Percentiles rank a stretch among this genome's conserved stretches.
These are phyloP conservation scores for Mythimna ferrago DNA, from an alignment of 2,888 invertebrate species.

Conservation along the genomic window DNA sequence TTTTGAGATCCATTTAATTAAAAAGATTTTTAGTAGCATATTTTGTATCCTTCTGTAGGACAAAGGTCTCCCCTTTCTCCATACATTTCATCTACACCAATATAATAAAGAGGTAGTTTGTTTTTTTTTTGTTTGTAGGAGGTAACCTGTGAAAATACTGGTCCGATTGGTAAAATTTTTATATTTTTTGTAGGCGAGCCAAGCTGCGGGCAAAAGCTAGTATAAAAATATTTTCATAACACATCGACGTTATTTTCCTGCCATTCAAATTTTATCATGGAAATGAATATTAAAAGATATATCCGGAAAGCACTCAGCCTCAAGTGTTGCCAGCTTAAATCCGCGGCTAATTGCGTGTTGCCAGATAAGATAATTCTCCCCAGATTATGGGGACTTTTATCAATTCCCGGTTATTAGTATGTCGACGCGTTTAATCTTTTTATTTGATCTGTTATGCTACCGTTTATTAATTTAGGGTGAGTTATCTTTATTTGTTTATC, in stretches of 20 bases:
- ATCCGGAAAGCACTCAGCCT: conserved; percentile 64
- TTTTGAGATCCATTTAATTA: too few relatives aligned
- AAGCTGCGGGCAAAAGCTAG: background rate
- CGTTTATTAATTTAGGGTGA: conserved; percentile 80
- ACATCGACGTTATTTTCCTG: background rate
- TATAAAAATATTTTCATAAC: background rate
- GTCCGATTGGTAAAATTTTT: too few relatives aligned
- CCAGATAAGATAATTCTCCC: conserved; percentile 83
- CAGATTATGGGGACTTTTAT: conserved; percentile 68
- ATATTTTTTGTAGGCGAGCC: too few relatives aligned
- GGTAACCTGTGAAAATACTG: too few relatives aligned
- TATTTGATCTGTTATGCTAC: conserved; percentile 74
- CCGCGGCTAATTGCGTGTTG: conserved; percentile 83
- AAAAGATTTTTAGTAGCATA: too few relatives aligned
- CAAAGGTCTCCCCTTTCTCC: too few relatives aligned
- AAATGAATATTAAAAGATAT: conserved; percentile 61
- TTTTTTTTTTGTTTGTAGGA: too few relatives aligned
- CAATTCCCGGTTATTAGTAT: conserved; percentile 71
- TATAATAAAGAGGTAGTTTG: too few relatives aligned
- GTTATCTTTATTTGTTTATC: conserved; percentile 60
- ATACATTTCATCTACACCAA: too few relatives aligned
- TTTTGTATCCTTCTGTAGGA: too few relatives aligned
- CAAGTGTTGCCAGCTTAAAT: conserved; percentile 78
- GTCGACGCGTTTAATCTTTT: conserved; percentile 62
- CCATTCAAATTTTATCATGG: conserved; percentile 14